Percentiles rank a stretch among this genome's conserved stretches.
Conservation (phyloP, 2,113 vertebrate genomes). For the Centrocercus urophasianus region DNA sequence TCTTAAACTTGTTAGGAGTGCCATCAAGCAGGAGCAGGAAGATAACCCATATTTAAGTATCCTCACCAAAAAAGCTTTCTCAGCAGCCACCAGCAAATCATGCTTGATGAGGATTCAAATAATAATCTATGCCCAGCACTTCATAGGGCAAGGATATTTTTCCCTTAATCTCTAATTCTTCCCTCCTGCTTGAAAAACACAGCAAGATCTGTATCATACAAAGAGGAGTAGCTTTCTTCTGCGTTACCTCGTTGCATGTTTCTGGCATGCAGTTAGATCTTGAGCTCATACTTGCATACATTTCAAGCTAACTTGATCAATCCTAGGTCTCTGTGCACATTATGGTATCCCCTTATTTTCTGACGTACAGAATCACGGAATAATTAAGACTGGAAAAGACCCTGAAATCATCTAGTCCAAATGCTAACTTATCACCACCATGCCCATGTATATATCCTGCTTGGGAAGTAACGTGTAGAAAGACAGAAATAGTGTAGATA, state of each 20-base stretch:
- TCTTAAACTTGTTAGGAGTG: neutral
- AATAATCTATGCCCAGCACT: neutral
- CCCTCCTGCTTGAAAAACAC: neutral
- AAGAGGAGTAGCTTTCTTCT: neutral
- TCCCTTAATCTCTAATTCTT: constrained; percentile 5
- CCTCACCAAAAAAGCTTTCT: constrained; percentile 3
- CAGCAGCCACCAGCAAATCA: constrained; percentile 27
- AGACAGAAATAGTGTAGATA: neutral
- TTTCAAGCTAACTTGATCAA: neutral
- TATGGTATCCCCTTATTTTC: neutral
- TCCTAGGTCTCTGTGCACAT: neutral
- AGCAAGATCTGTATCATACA: neutral
- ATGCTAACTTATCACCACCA: too few relatives aligned
- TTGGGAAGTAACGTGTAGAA: neutral
- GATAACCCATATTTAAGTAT: constrained; percentile 12
- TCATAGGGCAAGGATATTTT: neutral
- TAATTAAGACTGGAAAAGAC: too few relatives aligned
- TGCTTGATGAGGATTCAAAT: neutral
- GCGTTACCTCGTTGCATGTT: neutral
- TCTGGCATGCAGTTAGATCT: neutral
- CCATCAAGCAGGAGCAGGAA: neutral
- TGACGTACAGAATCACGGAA: neutral
- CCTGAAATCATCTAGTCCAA: too few relatives aligned
- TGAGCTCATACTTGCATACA: neutral
- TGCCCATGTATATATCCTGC: neutral